These are phyloP conservation scores for Itoplectis maculator DNA, from an alignment of 2,888 invertebrate genomes.

Conservation along the genomic window DNA sequence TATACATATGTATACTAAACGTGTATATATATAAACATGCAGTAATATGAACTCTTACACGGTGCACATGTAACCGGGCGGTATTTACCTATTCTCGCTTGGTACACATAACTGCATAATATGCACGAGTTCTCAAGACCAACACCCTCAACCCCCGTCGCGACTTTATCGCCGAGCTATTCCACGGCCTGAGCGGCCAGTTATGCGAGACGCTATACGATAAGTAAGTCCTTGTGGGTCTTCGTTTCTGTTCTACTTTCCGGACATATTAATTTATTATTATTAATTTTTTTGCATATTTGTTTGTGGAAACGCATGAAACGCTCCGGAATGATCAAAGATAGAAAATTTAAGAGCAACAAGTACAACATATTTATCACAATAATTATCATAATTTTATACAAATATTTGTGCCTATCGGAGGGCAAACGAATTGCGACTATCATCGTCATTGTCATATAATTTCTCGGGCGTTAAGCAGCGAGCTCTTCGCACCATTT, in stretches of 20 bases:
- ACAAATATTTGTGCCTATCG: no score
- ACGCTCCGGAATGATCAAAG: no score
- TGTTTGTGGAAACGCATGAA: no score
- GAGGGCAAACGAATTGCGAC: no score
- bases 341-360: no score
- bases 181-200: neutral
- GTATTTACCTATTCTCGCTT: constrained; percentile 1
- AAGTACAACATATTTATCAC: no score
- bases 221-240: constrained; percentile 47
- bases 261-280: constrained; percentile 56
- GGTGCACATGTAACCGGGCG: neutral
- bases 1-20: neutral
- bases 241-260: constrained; percentile 61
- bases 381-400: no score
- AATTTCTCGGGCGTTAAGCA: constrained; percentile 13
- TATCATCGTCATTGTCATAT: constrained; percentile 34
- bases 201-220: constrained; percentile 22
- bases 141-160: constrained; percentile 9
- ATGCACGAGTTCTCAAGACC: constrained; percentile 27
- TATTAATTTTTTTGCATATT: no score
- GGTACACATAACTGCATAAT: constrained; percentile 39
- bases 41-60: neutral
- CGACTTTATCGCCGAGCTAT: constrained; percentile 19
- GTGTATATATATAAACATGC: constrained; percentile 14
- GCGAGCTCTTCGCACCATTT: constrained; percentile 2